Conservation (phyloP, 2,797 vertebrate genomes). For the Anableps anableps region DNA sequence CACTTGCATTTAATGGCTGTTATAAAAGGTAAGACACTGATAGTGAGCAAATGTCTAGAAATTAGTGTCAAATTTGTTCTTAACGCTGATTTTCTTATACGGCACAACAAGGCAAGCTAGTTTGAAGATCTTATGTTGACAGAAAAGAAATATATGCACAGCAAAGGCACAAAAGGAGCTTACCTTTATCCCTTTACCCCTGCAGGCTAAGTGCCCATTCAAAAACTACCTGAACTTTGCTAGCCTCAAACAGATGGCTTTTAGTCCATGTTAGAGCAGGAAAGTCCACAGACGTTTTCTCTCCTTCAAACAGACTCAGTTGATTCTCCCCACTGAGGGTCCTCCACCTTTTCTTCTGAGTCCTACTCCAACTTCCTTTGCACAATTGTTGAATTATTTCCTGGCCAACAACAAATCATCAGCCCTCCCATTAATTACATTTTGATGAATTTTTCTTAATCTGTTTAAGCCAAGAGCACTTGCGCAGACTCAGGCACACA, state of each 20-base stretch:
- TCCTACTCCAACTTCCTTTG: slow-evolving; percentile 35
- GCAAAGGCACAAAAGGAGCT: neutral
- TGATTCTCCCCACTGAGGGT: slow-evolving; percentile 52
- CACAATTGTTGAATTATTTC: slow-evolving; percentile 67
- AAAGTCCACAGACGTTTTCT: slow-evolving; percentile 47
- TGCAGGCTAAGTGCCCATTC: slow-evolving; percentile 50
- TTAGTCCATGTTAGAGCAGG: slow-evolving; percentile 44
- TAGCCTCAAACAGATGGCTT: slow-evolving; percentile 46
- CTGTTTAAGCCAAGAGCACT: slow-evolving; percentile 61
- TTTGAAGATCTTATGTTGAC: neutral
- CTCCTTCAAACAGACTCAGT: slow-evolving; percentile 49
- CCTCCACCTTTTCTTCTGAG: slow-evolving; percentile 63
- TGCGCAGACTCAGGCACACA: slow-evolving; percentile 19
- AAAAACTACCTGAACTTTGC: slow-evolving; percentile 65
- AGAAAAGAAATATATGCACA: neutral
- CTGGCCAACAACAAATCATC: slow-evolving; percentile 48
- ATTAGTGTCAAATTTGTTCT: neutral
- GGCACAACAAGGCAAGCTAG: neutral
- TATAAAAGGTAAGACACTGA: neutral
- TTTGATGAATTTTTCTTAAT: slow-evolving; percentile 69
- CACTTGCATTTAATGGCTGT: neutral
- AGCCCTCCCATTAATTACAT: slow-evolving; percentile 57
- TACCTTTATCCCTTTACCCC: slow-evolving; percentile 15
- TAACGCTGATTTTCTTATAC: neutral
- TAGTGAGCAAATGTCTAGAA: neutral